These are phyloP conservation scores for Monodelphis domestica DNA, from an alignment of 2,797 vertebrate genomes.

Conservation along the genomic window DNA sequence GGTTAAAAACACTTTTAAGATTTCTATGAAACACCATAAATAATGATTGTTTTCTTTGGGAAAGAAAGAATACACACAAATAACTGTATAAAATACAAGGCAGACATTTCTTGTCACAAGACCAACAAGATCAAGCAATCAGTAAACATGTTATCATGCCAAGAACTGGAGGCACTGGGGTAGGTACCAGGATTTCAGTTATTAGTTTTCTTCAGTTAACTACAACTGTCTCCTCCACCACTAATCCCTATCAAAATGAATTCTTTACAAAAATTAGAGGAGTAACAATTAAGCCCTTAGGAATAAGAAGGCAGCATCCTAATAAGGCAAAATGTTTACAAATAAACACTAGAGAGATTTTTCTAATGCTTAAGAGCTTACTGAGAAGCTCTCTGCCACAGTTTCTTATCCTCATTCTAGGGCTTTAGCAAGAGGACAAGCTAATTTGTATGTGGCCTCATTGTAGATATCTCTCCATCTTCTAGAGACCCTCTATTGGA, in stretches of 20 bases:
- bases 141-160: neutral
- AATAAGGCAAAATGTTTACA: neutral
- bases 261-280: neutral
- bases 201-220: neutral
- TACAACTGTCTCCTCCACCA: neutral
- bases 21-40: neutral
- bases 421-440: no score
- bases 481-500: neutral
- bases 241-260: no score
- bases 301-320: neutral
- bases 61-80: neutral
- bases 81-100: neutral
- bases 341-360: neutral
- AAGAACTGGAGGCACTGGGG: neutral
- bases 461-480: neutral
- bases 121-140: neutral
- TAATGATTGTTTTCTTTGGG: neutral
- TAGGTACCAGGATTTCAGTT: neutral
- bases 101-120: neutral
- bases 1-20: conserved; percentile 23
- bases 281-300: neutral
- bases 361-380: neutral
- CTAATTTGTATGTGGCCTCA: neutral
- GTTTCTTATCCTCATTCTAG: no score
- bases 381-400: neutral